These are phyloP conservation scores for Mus spretus DNA, from an alignment of 2,797 vertebrate species.

Conservation along the genomic window DNA sequence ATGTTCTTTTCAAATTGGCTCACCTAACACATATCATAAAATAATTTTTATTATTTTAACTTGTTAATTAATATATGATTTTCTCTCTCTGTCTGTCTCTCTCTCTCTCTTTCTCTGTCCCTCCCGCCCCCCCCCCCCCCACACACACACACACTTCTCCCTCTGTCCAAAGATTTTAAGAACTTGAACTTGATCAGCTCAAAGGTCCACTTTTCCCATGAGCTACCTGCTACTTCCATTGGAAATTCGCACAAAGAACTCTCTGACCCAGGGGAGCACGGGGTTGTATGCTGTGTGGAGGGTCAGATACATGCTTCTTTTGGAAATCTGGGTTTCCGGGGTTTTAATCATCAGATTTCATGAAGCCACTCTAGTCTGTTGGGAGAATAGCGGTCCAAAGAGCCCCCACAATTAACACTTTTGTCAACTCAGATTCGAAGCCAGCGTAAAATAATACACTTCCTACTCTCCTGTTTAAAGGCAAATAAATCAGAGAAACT, in stretches of 20 bases:
- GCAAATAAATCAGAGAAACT: slow-evolving; percentile 55
- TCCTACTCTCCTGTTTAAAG: slow-evolving; percentile 48
- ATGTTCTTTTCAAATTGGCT: background rate
- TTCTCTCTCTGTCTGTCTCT: background rate
- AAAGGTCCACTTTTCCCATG: background rate
- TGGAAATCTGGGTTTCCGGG: slow-evolving; percentile 33
- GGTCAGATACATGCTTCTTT: slow-evolving; percentile 32
- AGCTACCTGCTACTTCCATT: slow-evolving; percentile 40
- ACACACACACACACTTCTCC: too few species aligned
- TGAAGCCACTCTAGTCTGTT: slow-evolving; percentile 51
- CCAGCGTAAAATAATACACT: background rate
- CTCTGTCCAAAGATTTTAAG: slow-evolving; percentile 16
- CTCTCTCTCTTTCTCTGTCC: background rate
- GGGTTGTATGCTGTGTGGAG: slow-evolving; percentile 53
- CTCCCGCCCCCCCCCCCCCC: rapidly evolving
- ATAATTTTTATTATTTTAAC: slow-evolving; percentile 66
- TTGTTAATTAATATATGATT: background rate
- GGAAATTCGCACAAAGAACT: slow-evolving; percentile 49
- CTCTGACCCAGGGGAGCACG: slow-evolving; percentile 21
- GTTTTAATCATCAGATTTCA: slow-evolving; percentile 61
- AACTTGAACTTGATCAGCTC: slow-evolving; percentile 55
- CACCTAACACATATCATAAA: slow-evolving; percentile 13
- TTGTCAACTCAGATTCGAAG: slow-evolving; percentile 22
- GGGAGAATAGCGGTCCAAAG: slow-evolving; percentile 66
- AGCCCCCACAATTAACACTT: slow-evolving; percentile 59